A percentile compares a stretch with the other conserved stretches of the same genome.
Conservation (phyloP, 1,140 invertebrate genomes). For the Drosophila burlai region DNA sequence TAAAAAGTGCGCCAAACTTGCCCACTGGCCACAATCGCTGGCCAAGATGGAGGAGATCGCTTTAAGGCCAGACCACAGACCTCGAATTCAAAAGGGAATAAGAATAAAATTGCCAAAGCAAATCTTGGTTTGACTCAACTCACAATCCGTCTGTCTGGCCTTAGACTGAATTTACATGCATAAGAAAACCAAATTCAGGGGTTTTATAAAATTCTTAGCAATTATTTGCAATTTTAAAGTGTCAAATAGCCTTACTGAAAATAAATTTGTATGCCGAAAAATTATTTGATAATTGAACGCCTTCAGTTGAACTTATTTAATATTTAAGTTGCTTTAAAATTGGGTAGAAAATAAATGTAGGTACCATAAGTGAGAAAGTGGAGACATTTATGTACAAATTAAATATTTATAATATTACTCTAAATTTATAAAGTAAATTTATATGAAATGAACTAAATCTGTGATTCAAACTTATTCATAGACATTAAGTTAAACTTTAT, state of each 20-base stretch:
- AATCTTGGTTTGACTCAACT: background rate
- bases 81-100: slow-evolving; percentile 17
- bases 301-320: background rate
- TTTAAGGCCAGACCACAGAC: slow-evolving; percentile 22
- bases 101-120: background rate
- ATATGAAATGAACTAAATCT: background rate
- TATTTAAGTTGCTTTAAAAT: background rate
- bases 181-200: background rate
- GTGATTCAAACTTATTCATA: no score
- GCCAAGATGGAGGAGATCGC: slow-evolving; percentile 17
- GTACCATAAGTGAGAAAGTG: background rate
- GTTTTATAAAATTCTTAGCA: background rate
- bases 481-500: no score
- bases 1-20: slow-evolving; percentile 35
- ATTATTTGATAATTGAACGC: slow-evolving; percentile 7
- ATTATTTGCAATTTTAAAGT: slow-evolving; percentile 2
- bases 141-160: background rate
- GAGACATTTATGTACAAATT: no score
- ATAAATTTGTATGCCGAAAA: slow-evolving; percentile 5
- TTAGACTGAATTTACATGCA: background rate
- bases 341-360: background rate
- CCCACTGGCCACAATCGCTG: slow-evolving; percentile 50
- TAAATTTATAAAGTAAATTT: no score
- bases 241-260: background rate
- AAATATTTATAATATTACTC: no score